These are phyloP conservation scores for Lepidostoma basale DNA, from an alignment of 1,140 invertebrate species.

Conservation along the genomic window DNA sequence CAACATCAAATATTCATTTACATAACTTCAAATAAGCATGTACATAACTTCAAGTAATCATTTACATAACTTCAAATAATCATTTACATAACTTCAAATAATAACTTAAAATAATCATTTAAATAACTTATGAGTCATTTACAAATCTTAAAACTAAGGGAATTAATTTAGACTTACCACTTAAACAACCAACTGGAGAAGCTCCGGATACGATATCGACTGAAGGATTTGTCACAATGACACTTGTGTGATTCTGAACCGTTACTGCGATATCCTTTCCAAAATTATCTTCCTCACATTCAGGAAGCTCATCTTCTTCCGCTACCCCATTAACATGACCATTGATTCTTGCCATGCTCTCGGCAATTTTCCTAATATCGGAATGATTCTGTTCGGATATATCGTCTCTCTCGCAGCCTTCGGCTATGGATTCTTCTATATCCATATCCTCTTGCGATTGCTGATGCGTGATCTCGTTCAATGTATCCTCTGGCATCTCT, in stretches of 20 bases:
- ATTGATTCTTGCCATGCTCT: constrained; percentile 54
- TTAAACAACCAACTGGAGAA: constrained; percentile 50
- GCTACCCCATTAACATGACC: constrained; percentile 41
- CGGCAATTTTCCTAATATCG: constrained; percentile 58
- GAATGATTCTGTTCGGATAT: constrained; percentile 31
- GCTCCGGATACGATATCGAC: constrained; percentile 62
- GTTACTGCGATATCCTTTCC: constrained; percentile 49
- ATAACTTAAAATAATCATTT: neutral
- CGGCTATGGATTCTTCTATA: constrained; percentile 57
- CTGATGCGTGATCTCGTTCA: constrained; percentile 46
- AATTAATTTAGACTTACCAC: constrained; percentile 19
- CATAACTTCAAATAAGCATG: too few relatives aligned
- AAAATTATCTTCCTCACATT: constrained; percentile 53
- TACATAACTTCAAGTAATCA: too few relatives aligned
- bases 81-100: too few relatives aligned
- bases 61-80: too few relatives aligned
- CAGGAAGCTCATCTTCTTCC: constrained; percentile 43
- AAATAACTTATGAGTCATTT: neutral
- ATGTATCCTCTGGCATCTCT: constrained; percentile 48
- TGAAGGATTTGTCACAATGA: constrained; percentile 71
- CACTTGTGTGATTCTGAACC: constrained; percentile 57
- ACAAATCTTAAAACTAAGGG: neutral
- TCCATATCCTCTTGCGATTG: constrained; percentile 54
- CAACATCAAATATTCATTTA: too few relatives aligned
- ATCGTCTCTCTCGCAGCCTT: constrained; percentile 32